These are phyloP conservation scores for Agriopis marginaria DNA, from an alignment of 2,888 invertebrate genomes.

Conservation along the genomic window DNA sequence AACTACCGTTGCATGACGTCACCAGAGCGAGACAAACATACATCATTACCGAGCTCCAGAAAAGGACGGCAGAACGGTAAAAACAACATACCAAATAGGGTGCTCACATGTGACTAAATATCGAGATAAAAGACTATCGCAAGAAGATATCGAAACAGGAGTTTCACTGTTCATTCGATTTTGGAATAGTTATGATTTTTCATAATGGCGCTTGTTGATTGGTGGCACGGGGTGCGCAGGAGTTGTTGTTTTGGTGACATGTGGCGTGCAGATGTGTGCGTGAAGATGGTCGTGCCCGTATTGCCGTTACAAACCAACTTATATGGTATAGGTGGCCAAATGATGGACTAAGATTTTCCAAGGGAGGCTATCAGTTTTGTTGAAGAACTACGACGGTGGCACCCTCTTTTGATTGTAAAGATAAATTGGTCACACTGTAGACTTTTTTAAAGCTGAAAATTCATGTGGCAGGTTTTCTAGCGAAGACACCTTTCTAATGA, in stretches of 20 bases:
- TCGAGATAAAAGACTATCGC: slow-evolving; percentile 65
- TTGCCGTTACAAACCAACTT: slow-evolving; percentile 31
- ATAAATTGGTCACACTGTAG: background rate
- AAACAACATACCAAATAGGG: slow-evolving; percentile 83
- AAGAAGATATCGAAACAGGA: slow-evolving; percentile 60
- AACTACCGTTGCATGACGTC: slow-evolving; percentile 79
- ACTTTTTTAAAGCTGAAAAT: slow-evolving; percentile 47
- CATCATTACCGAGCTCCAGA: slow-evolving; percentile 42
- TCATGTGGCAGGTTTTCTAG: slow-evolving; percentile 43
- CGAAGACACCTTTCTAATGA: slow-evolving; percentile 42
- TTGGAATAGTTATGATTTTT: slow-evolving; percentile 57
- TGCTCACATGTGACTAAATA: slow-evolving; percentile 82
- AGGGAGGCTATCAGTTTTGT: background rate
- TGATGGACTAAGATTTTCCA: background rate
- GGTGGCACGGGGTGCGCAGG: slow-evolving; percentile 52
- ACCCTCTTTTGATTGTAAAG: background rate
- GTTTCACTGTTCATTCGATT: slow-evolving; percentile 63
- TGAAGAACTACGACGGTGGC: background rate
- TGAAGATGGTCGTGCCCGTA: slow-evolving; percentile 49
- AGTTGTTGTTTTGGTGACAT: slow-evolving; percentile 65
- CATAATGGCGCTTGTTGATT: slow-evolving; percentile 41
- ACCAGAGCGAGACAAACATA: slow-evolving; percentile 61
- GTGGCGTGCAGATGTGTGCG: slow-evolving; percentile 55
- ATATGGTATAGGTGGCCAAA: background rate
- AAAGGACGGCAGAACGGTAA: slow-evolving; percentile 62